Evolutionary conservation across 1,140 invertebrate genomes (phyloP).

Genomic region (Heterodera schachtii): DNA sequence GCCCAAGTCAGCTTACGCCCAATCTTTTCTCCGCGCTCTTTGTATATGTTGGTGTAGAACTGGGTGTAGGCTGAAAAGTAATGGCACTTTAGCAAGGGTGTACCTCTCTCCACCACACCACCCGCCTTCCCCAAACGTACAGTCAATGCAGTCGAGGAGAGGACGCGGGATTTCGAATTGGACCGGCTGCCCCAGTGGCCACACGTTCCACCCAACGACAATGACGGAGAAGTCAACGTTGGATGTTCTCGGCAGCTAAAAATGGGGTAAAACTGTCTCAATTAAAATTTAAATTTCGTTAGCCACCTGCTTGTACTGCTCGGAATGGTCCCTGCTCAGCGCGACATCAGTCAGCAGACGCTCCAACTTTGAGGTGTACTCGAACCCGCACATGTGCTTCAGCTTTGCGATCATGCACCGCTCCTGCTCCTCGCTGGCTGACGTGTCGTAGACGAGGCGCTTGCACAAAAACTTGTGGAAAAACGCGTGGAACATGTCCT

Average conservation of each 20-base stretch:
- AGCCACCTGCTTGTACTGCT: slow-evolving; percentile 46
- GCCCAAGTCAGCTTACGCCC: slow-evolving; percentile 96
- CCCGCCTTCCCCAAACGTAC: not conserved
- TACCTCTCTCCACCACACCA: too few species aligned
- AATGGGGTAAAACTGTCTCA: not conserved
- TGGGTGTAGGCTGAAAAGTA: not conserved
- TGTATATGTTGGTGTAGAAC: slow-evolving; percentile 93
- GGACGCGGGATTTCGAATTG: slow-evolving; percentile 36
- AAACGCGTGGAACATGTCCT: slow-evolving; percentile 99
- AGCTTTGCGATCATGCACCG: slow-evolving; percentile 99
- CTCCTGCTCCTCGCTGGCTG: slow-evolving; percentile 97
- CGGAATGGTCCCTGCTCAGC: slow-evolving; percentile 85
- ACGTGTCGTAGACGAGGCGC: slow-evolving; percentile 92
- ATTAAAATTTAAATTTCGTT: too few species aligned
- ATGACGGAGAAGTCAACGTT: slow-evolving; percentile 67
- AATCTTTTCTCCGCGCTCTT: too few species aligned
- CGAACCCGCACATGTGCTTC: slow-evolving; percentile 95
- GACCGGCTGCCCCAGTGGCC: slow-evolving; percentile 94
- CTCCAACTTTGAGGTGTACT: slow-evolving; percentile 97
- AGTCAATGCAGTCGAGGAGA: slow-evolving; percentile 29
- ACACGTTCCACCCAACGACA: slow-evolving; percentile 92
- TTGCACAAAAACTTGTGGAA: slow-evolving; percentile 99
- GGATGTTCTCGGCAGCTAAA: slow-evolving; percentile 17
- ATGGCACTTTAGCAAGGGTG: too few species aligned
- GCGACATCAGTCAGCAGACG: slow-evolving; percentile 97